Percentiles rank a stretch among this genome's conserved stretches.
Conservation (phyloP, 2,797 vertebrate genomes). For the Catostomus latipinnis region DNA sequence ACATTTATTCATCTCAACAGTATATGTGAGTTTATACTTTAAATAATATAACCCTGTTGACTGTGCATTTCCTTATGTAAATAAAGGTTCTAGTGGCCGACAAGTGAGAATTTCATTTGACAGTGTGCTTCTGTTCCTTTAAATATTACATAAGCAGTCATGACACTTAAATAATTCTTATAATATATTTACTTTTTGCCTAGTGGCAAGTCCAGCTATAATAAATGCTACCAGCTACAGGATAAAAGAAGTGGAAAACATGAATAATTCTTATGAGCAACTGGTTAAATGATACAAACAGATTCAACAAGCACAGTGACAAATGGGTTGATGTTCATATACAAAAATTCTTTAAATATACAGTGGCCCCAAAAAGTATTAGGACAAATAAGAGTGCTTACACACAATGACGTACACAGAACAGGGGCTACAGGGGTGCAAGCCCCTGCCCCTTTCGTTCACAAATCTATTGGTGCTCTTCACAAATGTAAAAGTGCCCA, state of each 20-base stretch:
- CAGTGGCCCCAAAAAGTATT: too few relatives aligned
- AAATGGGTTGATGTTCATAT: slow-evolving; percentile 12
- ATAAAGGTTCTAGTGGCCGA: slow-evolving; percentile 1
- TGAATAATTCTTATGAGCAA: background rate
- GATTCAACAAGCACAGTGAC: slow-evolving; percentile 21
- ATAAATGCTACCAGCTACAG: slow-evolving; percentile 1
- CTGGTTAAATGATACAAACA: slow-evolving; percentile 14
- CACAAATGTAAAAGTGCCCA: too few relatives aligned
- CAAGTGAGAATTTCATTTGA: slow-evolving; percentile 1
- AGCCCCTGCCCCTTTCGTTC: too few relatives aligned
- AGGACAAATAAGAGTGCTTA: too few relatives aligned
- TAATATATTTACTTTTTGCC: background rate
- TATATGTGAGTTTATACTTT: background rate
- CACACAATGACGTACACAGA: too few relatives aligned
- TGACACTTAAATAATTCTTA: background rate
- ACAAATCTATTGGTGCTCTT: too few relatives aligned
- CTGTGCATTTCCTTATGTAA: slow-evolving; percentile 3
- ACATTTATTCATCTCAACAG: slow-evolving; percentile 22
- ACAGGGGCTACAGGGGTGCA: too few relatives aligned
- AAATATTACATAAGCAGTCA: background rate
- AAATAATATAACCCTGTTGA: background rate
- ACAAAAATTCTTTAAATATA: background rate
- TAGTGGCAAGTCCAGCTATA: slow-evolving; percentile 8
- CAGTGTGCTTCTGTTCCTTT: slow-evolving; percentile 1
- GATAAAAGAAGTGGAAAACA: slow-evolving; percentile 15